Evolutionary conservation across 2,888 invertebrate genomes (phyloP).

Genomic region (Macropis europaea): DNA sequence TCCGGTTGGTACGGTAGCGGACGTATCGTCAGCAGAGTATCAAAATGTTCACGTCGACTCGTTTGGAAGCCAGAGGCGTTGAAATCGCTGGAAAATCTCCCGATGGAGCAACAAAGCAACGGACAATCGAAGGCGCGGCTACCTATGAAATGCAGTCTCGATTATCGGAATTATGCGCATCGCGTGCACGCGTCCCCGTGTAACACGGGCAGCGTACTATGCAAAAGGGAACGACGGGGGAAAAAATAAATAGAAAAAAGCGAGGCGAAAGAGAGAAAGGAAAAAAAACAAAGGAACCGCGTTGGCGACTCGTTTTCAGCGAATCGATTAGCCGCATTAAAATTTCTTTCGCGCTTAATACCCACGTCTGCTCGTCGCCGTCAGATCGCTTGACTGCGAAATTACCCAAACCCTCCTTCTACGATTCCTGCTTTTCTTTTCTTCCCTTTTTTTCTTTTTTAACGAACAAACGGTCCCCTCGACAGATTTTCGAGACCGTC

Average conservation of each 20-base stretch:
- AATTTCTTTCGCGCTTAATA: slow-evolving; percentile 47
- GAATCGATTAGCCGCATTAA: slow-evolving; percentile 45
- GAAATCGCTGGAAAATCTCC: slow-evolving; percentile 29
- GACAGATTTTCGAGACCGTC: background rate
- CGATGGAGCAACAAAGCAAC: slow-evolving; percentile 19
- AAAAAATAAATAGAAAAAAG: slow-evolving; percentile 7
- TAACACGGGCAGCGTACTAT: slow-evolving; percentile 25
- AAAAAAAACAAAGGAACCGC: background rate
- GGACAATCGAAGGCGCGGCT: slow-evolving; percentile 33
- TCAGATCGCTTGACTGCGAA: slow-evolving; percentile 8
- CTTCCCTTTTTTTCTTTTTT: too few relatives aligned
- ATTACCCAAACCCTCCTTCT: slow-evolving; percentile 2
- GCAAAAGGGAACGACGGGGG: background rate
- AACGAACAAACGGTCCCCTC: background rate
- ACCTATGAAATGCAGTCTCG: slow-evolving; percentile 26
- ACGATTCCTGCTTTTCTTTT: too few relatives aligned
- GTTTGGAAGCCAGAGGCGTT: slow-evolving; percentile 12
- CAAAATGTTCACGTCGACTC: too few relatives aligned
- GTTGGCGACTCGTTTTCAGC: slow-evolving; percentile 41
- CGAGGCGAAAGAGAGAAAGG: background rate
- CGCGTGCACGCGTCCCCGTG: slow-evolving; percentile 36
- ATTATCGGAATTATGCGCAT: slow-evolving; percentile 48
- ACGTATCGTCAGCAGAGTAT: too few relatives aligned
- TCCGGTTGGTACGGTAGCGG: too few relatives aligned
- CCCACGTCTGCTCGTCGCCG: slow-evolving; percentile 28